phyloP scores from a whole-genome alignment of 2,888 invertebrate genomes.

The Ctenicera cuprea region DNA sequence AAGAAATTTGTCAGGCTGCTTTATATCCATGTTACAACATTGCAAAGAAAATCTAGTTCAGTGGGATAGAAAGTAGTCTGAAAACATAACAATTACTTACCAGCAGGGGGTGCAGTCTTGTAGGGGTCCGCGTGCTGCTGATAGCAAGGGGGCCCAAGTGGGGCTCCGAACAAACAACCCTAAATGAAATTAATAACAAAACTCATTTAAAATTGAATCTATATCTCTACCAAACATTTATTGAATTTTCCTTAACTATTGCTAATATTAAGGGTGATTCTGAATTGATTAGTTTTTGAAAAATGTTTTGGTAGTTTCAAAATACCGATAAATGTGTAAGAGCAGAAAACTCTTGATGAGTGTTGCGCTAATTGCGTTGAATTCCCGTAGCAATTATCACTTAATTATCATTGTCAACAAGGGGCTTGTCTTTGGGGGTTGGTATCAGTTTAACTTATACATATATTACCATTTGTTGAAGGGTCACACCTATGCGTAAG shows the following conservation, averaged over 20 bases:
- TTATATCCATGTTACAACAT: too few species aligned
- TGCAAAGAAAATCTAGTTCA: slow-evolving; percentile 40
- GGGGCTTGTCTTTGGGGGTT: slow-evolving; percentile 26
- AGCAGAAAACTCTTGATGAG: slow-evolving; percentile 9
- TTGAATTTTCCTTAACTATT: background rate
- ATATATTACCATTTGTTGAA: background rate
- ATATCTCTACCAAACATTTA: background rate
- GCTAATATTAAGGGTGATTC: background rate
- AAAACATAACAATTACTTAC: slow-evolving; percentile 61
- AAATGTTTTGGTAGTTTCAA: background rate
- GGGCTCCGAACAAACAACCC: slow-evolving; percentile 63
- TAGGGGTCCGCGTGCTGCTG: slow-evolving; percentile 68
- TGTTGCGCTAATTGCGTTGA: slow-evolving; percentile 5
- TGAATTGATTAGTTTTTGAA: background rate
- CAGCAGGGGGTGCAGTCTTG: slow-evolving; percentile 64
- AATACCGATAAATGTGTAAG: background rate
- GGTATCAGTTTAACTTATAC: slow-evolving; percentile 14
- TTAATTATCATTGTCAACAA: slow-evolving; percentile 38
- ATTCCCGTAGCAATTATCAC: background rate
- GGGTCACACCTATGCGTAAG: slow-evolving; percentile 21
- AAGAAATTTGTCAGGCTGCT: too few species aligned
- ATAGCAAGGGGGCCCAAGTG: slow-evolving; percentile 61
- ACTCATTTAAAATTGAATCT: slow-evolving; percentile 26
- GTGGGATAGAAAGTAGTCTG: slow-evolving; percentile 37
- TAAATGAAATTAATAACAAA: slow-evolving; percentile 54